Base-by-base conservation (phyloP, 2,888 invertebrate species). In the Phania funesta region DNA sequence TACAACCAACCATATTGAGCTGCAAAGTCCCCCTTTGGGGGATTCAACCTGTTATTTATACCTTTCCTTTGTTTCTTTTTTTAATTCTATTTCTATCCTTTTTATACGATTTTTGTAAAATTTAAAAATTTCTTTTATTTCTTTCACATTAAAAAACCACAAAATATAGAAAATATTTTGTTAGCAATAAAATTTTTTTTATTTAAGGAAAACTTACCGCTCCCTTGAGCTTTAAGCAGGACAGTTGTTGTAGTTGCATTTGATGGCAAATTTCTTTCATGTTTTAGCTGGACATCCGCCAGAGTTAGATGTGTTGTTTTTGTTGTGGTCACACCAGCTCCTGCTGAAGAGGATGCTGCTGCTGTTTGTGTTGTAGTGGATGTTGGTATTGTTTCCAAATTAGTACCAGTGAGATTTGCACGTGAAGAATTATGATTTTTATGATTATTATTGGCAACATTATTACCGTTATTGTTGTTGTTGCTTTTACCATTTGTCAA, bases 191-290 rank as follows among this genome's bases (percentile, higher is more conserved):
- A 62, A 70, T 48, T 52, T 52, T 64, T 52, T 48, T 48, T 60
- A 48, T 62, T 67, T 29, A 56, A 65, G 32, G 52, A 44, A 80
- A 87, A 91, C 91, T 91, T 89, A 91, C 91, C 91, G 87, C 86
- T 91, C 90, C 91, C 91, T 85, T 89, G 90, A 86, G 91, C 87
- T 87, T 87, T 87, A 84, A 87, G 86, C 86, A 87, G 84, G 86
- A 86, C 60, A 84, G 83, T 80, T 84, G 79, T 56, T 64, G 80
- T 56, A 54, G 78, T 54, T 86, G 87, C 80, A 85, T 87, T 83
- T 85, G 77, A 84, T 83, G 84, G 67, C 80, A 83, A 79, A 26
- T 71, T 84, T 64, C 81, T 81, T 84, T 88, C 87, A 83, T 86
- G 85, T 84, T 88, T 88, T 75, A 87, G 85, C 85, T 89, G 88